A percentile compares a stretch with the other conserved stretches of the same genome.
Evolutionary conservation across 2,888 invertebrate species (phyloP).

Genomic region (Lamellibrachia satsuma): DNA sequence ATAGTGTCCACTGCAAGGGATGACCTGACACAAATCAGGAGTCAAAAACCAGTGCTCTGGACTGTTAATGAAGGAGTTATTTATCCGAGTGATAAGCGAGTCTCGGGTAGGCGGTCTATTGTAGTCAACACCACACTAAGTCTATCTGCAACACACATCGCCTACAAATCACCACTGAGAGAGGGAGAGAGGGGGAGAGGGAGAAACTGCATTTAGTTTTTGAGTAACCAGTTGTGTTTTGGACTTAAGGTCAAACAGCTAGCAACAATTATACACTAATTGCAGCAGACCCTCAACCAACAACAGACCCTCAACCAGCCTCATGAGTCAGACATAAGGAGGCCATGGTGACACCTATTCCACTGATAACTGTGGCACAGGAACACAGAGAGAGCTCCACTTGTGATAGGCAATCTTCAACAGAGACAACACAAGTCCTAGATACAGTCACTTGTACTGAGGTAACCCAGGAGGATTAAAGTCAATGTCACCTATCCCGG

Average conservation of each 20-base stretch:
- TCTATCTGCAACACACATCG: too few species aligned
- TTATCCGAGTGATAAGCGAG: not conserved
- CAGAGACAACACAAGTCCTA: not conserved
- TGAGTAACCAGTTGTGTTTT: too few species aligned
- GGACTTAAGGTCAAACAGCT: too few species aligned
- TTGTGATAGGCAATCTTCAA: not conserved
- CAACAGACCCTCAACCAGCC: not conserved
- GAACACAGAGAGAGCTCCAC: not conserved
- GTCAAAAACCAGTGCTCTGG: not conserved
- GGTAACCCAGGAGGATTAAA: not conserved
- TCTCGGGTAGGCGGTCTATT: not conserved
- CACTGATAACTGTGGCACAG: not conserved
- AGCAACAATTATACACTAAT: too few species aligned
- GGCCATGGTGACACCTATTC: not conserved
- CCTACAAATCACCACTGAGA: too few species aligned
- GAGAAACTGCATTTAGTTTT: too few species aligned
- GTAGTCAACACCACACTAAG: not conserved
- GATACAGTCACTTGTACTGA: not conserved
- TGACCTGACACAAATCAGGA: not conserved
- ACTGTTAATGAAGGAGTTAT: not conserved
- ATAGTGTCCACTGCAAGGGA: not conserved
- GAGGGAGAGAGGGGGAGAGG: too few species aligned
- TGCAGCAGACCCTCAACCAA: not conserved
- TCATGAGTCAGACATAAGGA: not conserved
- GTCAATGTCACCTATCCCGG: not conserved